A percentile compares a stretch with the other conserved stretches of the same genome.
Conservation (phyloP, 2,888 invertebrate species). For the Luperina testacea region DNA sequence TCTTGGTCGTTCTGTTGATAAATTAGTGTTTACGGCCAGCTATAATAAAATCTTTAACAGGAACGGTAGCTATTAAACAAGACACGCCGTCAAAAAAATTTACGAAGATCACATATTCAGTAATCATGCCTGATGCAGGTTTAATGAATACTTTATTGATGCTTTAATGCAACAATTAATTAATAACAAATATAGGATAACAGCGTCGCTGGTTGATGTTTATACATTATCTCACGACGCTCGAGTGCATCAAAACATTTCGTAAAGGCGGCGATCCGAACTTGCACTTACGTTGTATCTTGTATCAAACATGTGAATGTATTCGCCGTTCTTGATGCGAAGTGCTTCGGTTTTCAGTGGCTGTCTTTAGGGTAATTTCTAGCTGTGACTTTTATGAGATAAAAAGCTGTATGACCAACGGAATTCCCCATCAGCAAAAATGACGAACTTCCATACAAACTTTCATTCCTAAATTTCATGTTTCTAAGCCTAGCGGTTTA, state of each 20-base stretch:
- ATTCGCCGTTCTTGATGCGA: background rate
- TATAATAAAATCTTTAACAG: background rate
- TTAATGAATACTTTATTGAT: conserved; percentile 28
- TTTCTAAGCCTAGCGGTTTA: no score
- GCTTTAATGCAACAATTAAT: conserved; percentile 56
- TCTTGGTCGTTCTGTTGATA: background rate
- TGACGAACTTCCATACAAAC: background rate
- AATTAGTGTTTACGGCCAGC: background rate
- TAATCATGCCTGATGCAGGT: conserved; percentile 2
- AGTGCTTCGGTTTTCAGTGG: background rate
- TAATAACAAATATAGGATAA: conserved; percentile 62
- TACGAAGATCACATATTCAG: conserved; percentile 5
- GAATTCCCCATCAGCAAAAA: background rate
- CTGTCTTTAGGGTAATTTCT: background rate
- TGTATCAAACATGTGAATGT: conserved; percentile 36
- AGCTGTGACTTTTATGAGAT: no score
- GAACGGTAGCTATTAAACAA: background rate
- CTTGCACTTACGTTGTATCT: conserved; percentile 26
- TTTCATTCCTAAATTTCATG: background rate
- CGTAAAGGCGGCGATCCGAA: conserved; percentile 46
- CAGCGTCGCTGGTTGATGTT: conserved; percentile 65
- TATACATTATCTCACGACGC: conserved; percentile 68
- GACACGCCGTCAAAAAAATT: conserved; percentile 5
- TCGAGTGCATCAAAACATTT: conserved; percentile 69
- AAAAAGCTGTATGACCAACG: background rate